These are phyloP conservation scores for Himalopsyche japonica DNA, from an alignment of 2,888 invertebrate species.

Conservation along the genomic window DNA sequence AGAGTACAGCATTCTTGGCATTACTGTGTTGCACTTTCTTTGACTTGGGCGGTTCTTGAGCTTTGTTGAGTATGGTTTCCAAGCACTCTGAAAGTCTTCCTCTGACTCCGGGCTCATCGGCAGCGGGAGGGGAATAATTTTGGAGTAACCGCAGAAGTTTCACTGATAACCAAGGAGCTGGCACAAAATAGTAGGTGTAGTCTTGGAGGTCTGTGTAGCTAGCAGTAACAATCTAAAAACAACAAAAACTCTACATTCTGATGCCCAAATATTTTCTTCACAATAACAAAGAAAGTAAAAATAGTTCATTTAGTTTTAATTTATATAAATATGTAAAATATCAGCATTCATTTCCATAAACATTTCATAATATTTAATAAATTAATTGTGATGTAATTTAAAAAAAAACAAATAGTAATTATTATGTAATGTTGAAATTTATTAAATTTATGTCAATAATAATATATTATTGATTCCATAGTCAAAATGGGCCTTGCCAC, in stretches of 20 bases:
- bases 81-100: conserved; percentile 96
- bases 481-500: too few species aligned
- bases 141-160: conserved; percentile 94
- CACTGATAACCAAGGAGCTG: conserved; percentile 99
- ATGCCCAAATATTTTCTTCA: too few species aligned
- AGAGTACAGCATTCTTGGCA: conserved; percentile 98
- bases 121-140: conserved; percentile 96
- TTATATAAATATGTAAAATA: background rate
- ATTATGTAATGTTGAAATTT: too few species aligned
- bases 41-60: conserved; percentile 98
- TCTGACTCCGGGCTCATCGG: conserved; percentile 92
- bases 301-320: background rate
- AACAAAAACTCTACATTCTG: background rate
- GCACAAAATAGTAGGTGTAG: conserved; percentile 99
- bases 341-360: too few species aligned
- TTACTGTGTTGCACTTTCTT: conserved; percentile 99
- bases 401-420: too few species aligned
- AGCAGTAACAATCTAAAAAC: conserved; percentile 87
- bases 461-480: too few species aligned
- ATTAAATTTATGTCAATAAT: too few species aligned
- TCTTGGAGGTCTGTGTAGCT: conserved; percentile 99
- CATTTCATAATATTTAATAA: too few species aligned
- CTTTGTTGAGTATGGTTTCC: conserved; percentile 97
- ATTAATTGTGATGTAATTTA: too few species aligned
- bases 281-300: background rate